phyloP scores from a whole-genome alignment of 2,888 invertebrate species.

The Tachina lurida region DNA sequence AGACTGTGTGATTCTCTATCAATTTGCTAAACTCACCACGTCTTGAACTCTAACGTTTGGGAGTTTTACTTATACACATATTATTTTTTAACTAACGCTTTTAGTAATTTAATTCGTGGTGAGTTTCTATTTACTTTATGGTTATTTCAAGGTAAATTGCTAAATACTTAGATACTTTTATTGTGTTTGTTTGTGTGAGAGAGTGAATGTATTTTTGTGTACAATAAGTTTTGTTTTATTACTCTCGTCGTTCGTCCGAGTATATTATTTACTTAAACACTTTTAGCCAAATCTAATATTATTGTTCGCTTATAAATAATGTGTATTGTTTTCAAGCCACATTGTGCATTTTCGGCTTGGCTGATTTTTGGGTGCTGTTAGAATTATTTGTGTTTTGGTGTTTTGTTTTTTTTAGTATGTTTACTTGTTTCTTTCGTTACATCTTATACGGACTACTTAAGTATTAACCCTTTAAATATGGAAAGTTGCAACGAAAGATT shows the following conservation, averaged over 20 bases:
- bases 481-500: neutral
- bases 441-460: neutral
- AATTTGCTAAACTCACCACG: conserved; percentile 52
- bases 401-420: conserved; percentile 39
- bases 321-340: conserved; percentile 30
- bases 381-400: conserved; percentile 53
- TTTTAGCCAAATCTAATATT: conserved; percentile 47
- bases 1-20: conserved; percentile 19
- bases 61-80: neutral
- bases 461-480: conserved; percentile 27
- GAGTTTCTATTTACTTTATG: conserved; percentile 57
- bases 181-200: conserved; percentile 13
- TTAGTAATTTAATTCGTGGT: conserved; percentile 47
- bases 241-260: conserved; percentile 21
- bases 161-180: conserved; percentile 26
- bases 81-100: conserved; percentile 58
- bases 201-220: neutral
- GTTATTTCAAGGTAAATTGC: conserved; percentile 72
- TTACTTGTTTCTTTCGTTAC: neutral
- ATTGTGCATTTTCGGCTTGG: conserved; percentile 71
- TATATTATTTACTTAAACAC: conserved; percentile 25
- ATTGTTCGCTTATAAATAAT: conserved; percentile 38
- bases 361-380: conserved; percentile 70
- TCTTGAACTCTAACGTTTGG: conserved; percentile 54
- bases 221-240: conserved; percentile 29